A percentile compares a stretch with the other conserved stretches of the same genome.
Evolutionary conservation across 1,140 invertebrate genomes (phyloP).

Genomic region (Pachyrhynchus sulphureomaculatus): DNA sequence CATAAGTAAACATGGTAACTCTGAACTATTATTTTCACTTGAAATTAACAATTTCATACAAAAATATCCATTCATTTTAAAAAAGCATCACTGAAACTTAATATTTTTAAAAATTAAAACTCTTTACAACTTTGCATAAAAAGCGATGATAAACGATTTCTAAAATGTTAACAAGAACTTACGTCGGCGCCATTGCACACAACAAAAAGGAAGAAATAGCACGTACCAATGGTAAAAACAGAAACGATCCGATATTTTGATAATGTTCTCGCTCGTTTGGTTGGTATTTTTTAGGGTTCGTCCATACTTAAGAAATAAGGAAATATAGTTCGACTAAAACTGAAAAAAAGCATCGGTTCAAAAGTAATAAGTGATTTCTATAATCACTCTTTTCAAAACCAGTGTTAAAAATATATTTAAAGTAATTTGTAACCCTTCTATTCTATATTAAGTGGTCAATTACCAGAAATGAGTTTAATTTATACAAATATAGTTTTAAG

Average conservation of each 20-base stretch:
- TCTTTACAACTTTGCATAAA: conserved; percentile 2
- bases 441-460: no score
- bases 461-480: no score
- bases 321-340: no score
- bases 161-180: conserved; percentile 39
- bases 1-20: conserved; percentile 1
- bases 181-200: conserved; percentile 47
- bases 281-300: no score
- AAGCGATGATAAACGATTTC: conserved; percentile 42
- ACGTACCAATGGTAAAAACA: not conserved
- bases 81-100: not conserved
- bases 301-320: no score
- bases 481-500: no score
- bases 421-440: no score
- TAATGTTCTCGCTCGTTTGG: not conserved
- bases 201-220: conserved; percentile 31
- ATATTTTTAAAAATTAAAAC: conserved; percentile 8
- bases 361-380: no score
- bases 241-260: not conserved
- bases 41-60: not conserved
- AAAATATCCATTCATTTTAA: no score
- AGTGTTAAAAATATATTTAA: no score
- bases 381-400: no score
- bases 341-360: no score
- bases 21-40: not conserved